Evolutionary conservation across 2,888 invertebrate genomes (phyloP), one percentile per base, ranked within the genome.

Genomic region (Cephus pulcher): DNA sequence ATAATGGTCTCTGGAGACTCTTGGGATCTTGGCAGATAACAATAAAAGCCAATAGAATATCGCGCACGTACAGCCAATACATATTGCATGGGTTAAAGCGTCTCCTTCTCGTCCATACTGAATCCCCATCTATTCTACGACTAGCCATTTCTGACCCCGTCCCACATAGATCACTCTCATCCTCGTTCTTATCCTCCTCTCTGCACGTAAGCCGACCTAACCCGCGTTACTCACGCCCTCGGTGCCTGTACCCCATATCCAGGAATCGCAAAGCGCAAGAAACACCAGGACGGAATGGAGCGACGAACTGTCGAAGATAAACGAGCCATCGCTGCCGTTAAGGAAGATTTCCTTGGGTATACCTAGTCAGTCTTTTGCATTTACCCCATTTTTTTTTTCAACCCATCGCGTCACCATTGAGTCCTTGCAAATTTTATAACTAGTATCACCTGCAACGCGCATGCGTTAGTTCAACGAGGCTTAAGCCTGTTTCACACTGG

Each of bases 21-120:
- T 32, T 33, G 71, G 76, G 71, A 75, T 75, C 73, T 78, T 76
- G 33, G 77, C 40, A 73, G 40, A 75, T 77, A 80, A 83, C 75
- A 80, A 79, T 81, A 81, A 84, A 82, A 75, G 75, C 73, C 82
- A 81, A 83, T 80, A 75, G 83, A 82, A 84, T 79, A 85, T 85
- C 78, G 79, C 15, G 76, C 83, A 78, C 81, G 82, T 81, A 80
- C 79, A 75, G 76, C n/a, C 79, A 76, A 84, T 84, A 80, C 80
- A 82, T 82, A 84, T 83, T 81, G 79, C 82, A 76, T 78, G 80
- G 78, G 76, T 74, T 75, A 79, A 82, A 78, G 68, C 79, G 12
- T 30, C 75, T 77, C 78, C 71, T n/a, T 74, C 69, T 30, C 74
- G 12, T 69, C 75, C 75, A 56, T 37, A 30, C 76, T 73, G 68